These are phyloP conservation scores for Thaumatotibia leucotreta DNA, from an alignment of 1,140 invertebrate genomes.

Conservation along the genomic window DNA sequence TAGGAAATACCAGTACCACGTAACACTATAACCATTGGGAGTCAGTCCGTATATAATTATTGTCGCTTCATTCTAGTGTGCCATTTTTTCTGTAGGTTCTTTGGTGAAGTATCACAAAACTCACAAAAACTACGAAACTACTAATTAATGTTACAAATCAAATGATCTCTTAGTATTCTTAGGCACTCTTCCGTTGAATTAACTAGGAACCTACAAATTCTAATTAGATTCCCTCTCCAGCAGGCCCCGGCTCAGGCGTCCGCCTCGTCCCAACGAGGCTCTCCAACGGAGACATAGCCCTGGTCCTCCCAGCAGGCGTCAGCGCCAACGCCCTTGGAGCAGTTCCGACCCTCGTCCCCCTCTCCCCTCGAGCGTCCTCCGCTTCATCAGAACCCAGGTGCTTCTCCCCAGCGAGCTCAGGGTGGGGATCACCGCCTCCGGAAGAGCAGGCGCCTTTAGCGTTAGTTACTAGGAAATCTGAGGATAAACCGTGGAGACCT, in stretches of 20 bases:
- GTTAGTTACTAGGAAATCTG: conserved; percentile 82
- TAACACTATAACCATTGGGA: too few species aligned
- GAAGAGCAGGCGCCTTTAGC: conserved; percentile 80
- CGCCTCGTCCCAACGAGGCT: conserved; percentile 88
- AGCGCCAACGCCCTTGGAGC: conserved; percentile 71
- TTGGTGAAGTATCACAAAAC: too few species aligned
- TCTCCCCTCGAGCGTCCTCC: conserved; percentile 83
- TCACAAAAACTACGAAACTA: too few species aligned
- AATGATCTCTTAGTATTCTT: too few species aligned
- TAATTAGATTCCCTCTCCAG: conserved; percentile 56
- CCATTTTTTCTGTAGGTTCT: too few species aligned
- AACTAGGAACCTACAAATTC: neutral
- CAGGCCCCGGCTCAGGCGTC: conserved; percentile 81
- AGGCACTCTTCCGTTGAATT: neutral
- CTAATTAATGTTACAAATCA: too few species aligned
- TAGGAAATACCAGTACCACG: too few species aligned
- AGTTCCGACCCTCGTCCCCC: conserved; percentile 82
- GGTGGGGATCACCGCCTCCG: conserved; percentile 55
- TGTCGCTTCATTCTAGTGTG: too few species aligned
- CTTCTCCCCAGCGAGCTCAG: conserved; percentile 63
- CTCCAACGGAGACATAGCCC: conserved; percentile 87
- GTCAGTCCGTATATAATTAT: too few species aligned
- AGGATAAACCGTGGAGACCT: conserved; percentile 82
- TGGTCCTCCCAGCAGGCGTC: conserved; percentile 83
- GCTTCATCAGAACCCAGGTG: conserved; percentile 75